Base-by-base conservation (phyloP, 2,113 vertebrate genomes). In the Cinclus cinclus region DNA sequence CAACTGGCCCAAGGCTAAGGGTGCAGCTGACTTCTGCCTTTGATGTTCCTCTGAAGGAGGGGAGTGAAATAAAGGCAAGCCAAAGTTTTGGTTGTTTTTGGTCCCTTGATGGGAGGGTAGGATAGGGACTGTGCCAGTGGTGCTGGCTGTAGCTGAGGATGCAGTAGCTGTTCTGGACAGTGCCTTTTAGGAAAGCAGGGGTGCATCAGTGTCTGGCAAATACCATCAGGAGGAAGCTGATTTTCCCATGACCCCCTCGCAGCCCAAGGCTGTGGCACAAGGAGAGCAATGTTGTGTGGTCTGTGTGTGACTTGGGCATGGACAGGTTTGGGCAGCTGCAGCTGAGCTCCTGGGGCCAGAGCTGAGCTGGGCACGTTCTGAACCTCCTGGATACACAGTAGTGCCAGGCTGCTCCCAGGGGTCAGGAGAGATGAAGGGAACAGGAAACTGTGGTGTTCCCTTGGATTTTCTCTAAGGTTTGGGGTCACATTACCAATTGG, bases 341-440 rank as follows among this genome's bases (percentile, higher is more conserved):
- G 67, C 71, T 37, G 42, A 53, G 58, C 81, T 76, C 47, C 62
- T 3, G 7, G 53, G 39, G 16, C 73, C 67, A 37, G 52, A 13
- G 53, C 5, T 44, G 65, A n/a, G 55, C 52, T 49, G 42, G 58
- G 75, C 30, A 16, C 0, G 0, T 65, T 25, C 3, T 28, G 22
- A 58, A 27, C 15, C 47, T 73, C 23, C n/a, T 4, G 1, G 19
- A 11, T 9, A 19, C 10, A 8, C 56, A 71, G 67, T 49, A 64
- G 27, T 27, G n/a, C 21, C 35, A 35, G 49, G 22, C 20, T 44
- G 28, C 63, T 71, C 58, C 19, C 2, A 0, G 10, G 24, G 22
- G 8, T 24, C 23, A 6, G 67, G 50, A 39, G 47, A n/a, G 49
- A 5, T 0, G 2, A 37, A 27, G 37, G 42, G 71, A 11, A 15